Evolutionary conservation across 2,888 invertebrate genomes (phyloP).

Genomic region (Lysandra coridon): DNA sequence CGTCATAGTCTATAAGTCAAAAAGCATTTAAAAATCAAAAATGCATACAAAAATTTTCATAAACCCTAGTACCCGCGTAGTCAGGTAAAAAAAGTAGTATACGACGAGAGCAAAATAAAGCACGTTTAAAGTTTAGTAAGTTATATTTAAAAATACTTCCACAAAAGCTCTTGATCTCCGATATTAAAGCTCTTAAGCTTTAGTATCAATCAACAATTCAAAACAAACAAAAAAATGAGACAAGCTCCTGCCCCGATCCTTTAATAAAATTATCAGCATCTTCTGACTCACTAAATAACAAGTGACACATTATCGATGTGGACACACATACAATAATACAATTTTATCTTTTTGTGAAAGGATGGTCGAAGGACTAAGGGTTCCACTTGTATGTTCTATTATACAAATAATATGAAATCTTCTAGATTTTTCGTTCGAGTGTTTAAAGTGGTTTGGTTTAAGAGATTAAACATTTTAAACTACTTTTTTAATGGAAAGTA

Average conservation of each 20-base stretch:
- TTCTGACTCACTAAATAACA: neutral
- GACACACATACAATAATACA: neutral
- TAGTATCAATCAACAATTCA: neutral
- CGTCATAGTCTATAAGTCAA: too few relatives aligned
- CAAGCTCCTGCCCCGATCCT: neutral
- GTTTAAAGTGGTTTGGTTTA: neutral
- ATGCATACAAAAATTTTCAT: neutral
- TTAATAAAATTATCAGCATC: conserved; percentile 6
- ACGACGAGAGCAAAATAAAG: too few relatives aligned
- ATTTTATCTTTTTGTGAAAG: conserved; percentile 1
- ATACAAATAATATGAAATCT: neutral
- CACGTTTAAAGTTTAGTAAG: too few relatives aligned
- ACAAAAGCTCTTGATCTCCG: neutral
- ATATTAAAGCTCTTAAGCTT: neutral
- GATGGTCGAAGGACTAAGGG: neutral
- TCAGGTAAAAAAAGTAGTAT: too few relatives aligned
- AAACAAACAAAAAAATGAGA: neutral
- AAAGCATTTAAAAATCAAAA: too few relatives aligned
- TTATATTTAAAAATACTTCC: neutral
- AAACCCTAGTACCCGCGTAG: too few relatives aligned
- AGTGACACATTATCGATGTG: neutral
- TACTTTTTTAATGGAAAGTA: neutral
- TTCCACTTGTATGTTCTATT: neutral
- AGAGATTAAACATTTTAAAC: neutral
- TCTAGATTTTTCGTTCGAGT: neutral